phyloP scores from a whole-genome alignment of 2,888 invertebrate genomes.

The Eudasyphora cyanicolor region DNA sequence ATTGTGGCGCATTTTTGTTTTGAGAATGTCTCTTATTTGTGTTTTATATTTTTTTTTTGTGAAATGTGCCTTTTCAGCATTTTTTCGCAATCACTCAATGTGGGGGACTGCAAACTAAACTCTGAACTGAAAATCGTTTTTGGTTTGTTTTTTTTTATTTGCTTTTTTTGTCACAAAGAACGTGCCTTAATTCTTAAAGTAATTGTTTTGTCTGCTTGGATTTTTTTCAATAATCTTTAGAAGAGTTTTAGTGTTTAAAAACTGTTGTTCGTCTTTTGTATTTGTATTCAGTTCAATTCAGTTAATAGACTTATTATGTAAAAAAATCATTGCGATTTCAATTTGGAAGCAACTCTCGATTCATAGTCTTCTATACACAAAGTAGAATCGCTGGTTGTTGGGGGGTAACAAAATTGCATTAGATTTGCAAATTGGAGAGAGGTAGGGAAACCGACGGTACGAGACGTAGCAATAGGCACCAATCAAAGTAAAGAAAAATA shows the following conservation, averaged over 20 bases:
- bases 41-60: neutral
- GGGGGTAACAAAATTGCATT: neutral
- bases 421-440: neutral
- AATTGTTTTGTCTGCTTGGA: neutral
- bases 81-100: slow-evolving; percentile 10
- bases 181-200: slow-evolving; percentile 6
- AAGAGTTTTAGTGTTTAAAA: too few species aligned
- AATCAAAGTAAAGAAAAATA: neutral
- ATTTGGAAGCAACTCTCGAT: neutral
- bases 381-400: neutral
- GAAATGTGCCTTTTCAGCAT: slow-evolving; percentile 13
- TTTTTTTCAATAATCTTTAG: neutral
- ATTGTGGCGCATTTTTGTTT: neutral
- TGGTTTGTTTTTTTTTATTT: neutral
- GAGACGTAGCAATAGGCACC: neutral
- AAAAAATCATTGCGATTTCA: neutral
- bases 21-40: neutral
- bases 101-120: neutral
- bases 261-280: neutral
- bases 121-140: neutral
- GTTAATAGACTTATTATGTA: too few species aligned
- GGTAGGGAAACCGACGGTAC: neutral
- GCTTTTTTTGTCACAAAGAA: slow-evolving; percentile 10
- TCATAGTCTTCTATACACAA: neutral
- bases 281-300: too few species aligned